phyloP scores from a whole-genome alignment of 2,113 vertebrate species.

The Otus sunia region DNA sequence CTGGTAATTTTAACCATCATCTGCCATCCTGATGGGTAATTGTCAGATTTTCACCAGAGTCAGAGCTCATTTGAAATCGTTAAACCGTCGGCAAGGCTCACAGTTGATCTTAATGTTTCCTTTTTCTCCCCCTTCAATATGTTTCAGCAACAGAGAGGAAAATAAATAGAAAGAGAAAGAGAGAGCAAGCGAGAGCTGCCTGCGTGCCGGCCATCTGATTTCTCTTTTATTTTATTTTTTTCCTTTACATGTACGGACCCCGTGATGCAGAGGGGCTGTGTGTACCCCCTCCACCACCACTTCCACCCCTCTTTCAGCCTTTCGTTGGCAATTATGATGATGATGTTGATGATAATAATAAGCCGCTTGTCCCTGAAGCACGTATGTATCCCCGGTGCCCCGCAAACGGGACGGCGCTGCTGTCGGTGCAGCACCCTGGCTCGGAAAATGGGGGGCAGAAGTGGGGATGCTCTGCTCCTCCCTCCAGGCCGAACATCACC shows the following conservation, averaged over 20 bases:
- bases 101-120: constrained; percentile 76
- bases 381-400: not conserved
- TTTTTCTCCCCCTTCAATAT: constrained; percentile 75
- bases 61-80: constrained; percentile 97
- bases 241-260: not conserved
- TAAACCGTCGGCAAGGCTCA: constrained; percentile 79
- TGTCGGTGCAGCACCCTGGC: not conserved
- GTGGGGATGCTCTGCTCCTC: too few species aligned
- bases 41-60: constrained; percentile 87
- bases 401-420: not conserved
- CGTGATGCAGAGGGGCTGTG: not conserved
- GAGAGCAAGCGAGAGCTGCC: not conserved
- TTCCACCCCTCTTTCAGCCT: not conserved
- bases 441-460: not conserved
- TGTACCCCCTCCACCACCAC: not conserved
- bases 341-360: not conserved
- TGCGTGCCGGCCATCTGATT: not conserved
- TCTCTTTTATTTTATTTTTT: constrained; percentile 33
- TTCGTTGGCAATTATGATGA: not conserved
- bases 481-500: not conserved
- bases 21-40: constrained; percentile 86
- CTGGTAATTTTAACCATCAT: constrained; percentile 98
- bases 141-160: constrained; percentile 74
- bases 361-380: not conserved
- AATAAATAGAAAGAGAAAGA: constrained; percentile 69